Conservation (phyloP, 1,140 invertebrate species). For the Odontomachus brunneus region DNA sequence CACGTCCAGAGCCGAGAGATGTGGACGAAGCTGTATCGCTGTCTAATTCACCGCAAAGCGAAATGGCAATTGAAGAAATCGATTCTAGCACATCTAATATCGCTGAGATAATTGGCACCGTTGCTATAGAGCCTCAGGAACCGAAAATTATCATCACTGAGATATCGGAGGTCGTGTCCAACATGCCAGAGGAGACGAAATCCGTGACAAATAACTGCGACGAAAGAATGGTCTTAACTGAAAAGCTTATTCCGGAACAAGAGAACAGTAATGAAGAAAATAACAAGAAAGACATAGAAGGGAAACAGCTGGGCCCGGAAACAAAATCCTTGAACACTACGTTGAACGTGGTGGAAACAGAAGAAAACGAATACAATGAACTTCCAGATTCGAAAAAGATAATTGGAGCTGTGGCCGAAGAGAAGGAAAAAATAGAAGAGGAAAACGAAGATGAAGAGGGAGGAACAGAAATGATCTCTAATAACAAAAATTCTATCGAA, state of each 20-base stretch:
- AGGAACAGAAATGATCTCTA: constrained; percentile 50
- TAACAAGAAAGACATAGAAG: constrained; percentile 55
- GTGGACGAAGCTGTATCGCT: constrained; percentile 74
- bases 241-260: constrained; percentile 51
- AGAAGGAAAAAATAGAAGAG: constrained; percentile 55
- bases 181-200: constrained; percentile 53
- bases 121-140: constrained; percentile 75
- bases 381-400: constrained; percentile 32
- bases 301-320: constrained; percentile 53
- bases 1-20: constrained; percentile 67
- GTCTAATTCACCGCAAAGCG: constrained; percentile 78
- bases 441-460: constrained; percentile 72
- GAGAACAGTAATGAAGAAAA: constrained; percentile 42
- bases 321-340: constrained; percentile 41
- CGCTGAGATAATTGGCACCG: constrained; percentile 82
- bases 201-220: constrained; percentile 54
- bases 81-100: constrained; percentile 83
- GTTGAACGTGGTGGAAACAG: constrained; percentile 35
- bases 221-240: constrained; percentile 47
- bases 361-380: constrained; percentile 53
- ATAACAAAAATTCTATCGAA: constrained; percentile 50
- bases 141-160: constrained; percentile 74
- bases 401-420: constrained; percentile 40
- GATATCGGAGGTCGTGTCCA: constrained; percentile 41
- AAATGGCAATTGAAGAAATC: constrained; percentile 82